Percentiles rank a stretch among this genome's conserved stretches.
Evolutionary conservation across 2,888 invertebrate genomes (phyloP).

Genomic region (Xestia sexstrigata): DNA sequence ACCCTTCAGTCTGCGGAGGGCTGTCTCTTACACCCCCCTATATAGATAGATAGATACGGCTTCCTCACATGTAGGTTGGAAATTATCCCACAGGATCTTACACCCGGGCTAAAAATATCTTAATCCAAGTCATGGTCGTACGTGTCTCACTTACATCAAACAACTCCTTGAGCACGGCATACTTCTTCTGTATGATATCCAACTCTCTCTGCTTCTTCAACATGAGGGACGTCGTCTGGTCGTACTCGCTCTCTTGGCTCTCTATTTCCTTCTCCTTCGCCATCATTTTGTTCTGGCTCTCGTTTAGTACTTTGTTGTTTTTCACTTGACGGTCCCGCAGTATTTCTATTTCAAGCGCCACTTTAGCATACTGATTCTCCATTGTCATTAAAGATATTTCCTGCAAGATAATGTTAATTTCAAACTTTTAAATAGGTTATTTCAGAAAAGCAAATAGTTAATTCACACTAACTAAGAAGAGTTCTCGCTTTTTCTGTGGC

Average conservation of each 20-base stretch:
- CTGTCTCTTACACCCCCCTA: too few species aligned
- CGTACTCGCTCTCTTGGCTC: conserved; percentile 78
- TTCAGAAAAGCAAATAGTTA: neutral
- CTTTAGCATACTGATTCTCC: conserved; percentile 91
- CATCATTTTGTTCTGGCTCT: conserved; percentile 75
- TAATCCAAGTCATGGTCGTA: neutral
- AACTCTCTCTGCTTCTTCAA: conserved; percentile 84
- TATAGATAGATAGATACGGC: neutral
- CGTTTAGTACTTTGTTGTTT: conserved; percentile 80
- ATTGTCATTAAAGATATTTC: conserved; percentile 89
- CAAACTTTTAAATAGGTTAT: neutral
- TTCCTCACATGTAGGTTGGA: neutral
- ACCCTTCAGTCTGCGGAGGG: too few species aligned
- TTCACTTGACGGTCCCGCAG: conserved; percentile 82
- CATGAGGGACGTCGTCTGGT: conserved; percentile 76
- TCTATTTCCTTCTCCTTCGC: conserved; percentile 82
- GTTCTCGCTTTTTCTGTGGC: neutral
- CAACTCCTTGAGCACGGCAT: conserved; percentile 78
- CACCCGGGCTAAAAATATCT: neutral
- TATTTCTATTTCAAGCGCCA: conserved; percentile 91
- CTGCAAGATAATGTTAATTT: conserved; percentile 66
- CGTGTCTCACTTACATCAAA: conserved; percentile 81
- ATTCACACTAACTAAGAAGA: neutral
- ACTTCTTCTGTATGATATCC: conserved; percentile 83
- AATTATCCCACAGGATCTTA: neutral